phyloP scores from a whole-genome alignment of 2,888 invertebrate genomes.

The Therioaphis trifolii region DNA sequence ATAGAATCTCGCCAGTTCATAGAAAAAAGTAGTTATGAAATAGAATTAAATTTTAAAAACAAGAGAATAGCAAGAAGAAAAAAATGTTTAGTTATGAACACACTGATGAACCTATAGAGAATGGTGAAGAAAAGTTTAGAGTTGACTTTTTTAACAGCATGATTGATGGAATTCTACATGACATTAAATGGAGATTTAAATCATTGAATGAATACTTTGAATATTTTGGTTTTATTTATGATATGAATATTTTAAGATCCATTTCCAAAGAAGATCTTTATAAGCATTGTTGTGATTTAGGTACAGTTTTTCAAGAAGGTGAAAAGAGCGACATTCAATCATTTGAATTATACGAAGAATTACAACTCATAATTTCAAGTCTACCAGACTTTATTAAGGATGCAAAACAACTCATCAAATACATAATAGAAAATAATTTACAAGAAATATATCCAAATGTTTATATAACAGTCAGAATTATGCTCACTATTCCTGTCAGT shows the following conservation, averaged over 20 bases:
- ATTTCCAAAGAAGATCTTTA: not conserved
- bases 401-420: not conserved
- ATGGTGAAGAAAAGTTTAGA: slow-evolving; percentile 25
- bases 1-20: slow-evolving; percentile 16
- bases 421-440: slow-evolving; percentile 1
- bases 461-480: not conserved
- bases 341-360: not conserved
- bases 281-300: not conserved
- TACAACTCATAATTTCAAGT: slow-evolving; percentile 16
- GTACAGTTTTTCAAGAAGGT: not conserved
- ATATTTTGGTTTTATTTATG: slow-evolving; percentile 7
- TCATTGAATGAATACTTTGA: not conserved
- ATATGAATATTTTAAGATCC: not conserved
- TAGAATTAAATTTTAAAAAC: slow-evolving; percentile 27
- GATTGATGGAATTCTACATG: not conserved
- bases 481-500: slow-evolving; percentile 30
- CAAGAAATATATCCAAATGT: not conserved
- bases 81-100: slow-evolving; percentile 29
- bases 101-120: slow-evolving; percentile 12
- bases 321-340: not conserved
- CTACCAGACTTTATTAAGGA: not conserved
- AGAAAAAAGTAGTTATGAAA: slow-evolving; percentile 30
- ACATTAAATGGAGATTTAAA: not conserved
- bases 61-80: slow-evolving; percentile 18
- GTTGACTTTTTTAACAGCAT: slow-evolving; percentile 4